Conservation (phyloP, 2,113 vertebrate species). For the Prochilodus magdalenae region DNA sequence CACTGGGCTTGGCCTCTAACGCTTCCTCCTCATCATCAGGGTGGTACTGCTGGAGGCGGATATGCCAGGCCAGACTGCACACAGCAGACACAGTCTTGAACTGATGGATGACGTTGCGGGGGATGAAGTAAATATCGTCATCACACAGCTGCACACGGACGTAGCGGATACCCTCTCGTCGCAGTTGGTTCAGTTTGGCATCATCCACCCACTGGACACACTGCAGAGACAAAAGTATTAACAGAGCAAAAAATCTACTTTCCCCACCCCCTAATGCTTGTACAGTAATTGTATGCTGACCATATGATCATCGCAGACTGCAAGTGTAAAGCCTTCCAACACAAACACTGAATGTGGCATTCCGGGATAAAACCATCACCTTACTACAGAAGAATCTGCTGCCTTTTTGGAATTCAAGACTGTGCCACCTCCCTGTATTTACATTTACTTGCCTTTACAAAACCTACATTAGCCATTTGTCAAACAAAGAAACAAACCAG, state of each 20-base stretch:
- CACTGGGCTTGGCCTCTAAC: conserved; percentile 61
- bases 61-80: conserved; percentile 98
- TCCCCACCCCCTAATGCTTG: background rate
- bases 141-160: conserved; percentile 91
- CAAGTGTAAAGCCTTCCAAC: background rate
- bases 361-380: too few relatives aligned
- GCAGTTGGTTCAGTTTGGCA: conserved; percentile 97
- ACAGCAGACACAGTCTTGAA: conserved; percentile 98
- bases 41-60: conserved; percentile 93
- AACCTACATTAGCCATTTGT: too few relatives aligned
- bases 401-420: too few relatives aligned
- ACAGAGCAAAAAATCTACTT: background rate
- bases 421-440: too few relatives aligned
- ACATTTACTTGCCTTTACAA: too few relatives aligned
- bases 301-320: too few relatives aligned
- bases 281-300: too few relatives aligned
- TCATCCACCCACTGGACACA: conserved; percentile 99
- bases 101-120: conserved; percentile 98
- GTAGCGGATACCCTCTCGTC: conserved; percentile 95
- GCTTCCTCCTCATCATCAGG: conserved; percentile 74
- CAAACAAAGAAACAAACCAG: too few relatives aligned
- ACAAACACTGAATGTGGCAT: too few relatives aligned
- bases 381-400: too few relatives aligned
- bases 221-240: conserved; percentile 69
- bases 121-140: conserved; percentile 99